These are phyloP conservation scores for Scrobipalpa costella DNA, from an alignment of 2,888 invertebrate genomes.

Conservation along the genomic window DNA sequence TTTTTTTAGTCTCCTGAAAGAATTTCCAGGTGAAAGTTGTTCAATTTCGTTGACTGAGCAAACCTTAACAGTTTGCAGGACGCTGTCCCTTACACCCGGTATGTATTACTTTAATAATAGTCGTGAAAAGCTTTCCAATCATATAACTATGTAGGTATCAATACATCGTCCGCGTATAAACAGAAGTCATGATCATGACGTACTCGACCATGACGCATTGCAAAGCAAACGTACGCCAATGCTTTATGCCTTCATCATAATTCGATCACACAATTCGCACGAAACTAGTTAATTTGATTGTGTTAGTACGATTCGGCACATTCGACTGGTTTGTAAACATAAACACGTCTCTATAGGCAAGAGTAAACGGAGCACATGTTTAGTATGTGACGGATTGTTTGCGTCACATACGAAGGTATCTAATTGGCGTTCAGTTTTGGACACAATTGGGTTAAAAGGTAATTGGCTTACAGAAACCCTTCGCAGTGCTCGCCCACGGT, in stretches of 20 bases:
- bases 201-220: not conserved
- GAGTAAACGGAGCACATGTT: not conserved
- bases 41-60: too few relatives aligned
- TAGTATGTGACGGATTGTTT: not conserved
- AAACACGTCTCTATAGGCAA: not conserved
- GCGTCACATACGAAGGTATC: conserved; percentile 34
- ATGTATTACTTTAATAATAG: too few relatives aligned
- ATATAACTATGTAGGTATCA: not conserved
- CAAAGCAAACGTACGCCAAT: not conserved
- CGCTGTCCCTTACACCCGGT: not conserved
- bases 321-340: conserved; percentile 7
- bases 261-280: conserved; percentile 12
- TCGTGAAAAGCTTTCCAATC: not conserved
- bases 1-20: too few relatives aligned
- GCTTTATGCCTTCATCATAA: conserved; percentile 1
- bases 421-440: conserved; percentile 61
- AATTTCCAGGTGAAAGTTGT: too few relatives aligned
- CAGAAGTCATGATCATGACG: not conserved
- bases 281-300: conserved; percentile 15
- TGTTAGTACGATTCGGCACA: not conserved
- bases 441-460: conserved; percentile 68
- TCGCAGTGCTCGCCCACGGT: conserved; percentile 41
- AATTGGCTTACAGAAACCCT: conserved; percentile 75
- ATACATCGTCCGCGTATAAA: not conserved
- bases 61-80: too few relatives aligned